Percentiles rank a stretch among this genome's conserved stretches.
These are phyloP conservation scores for Harmothoe impar DNA, from an alignment of 2,888 invertebrate species.

Conservation along the genomic window DNA sequence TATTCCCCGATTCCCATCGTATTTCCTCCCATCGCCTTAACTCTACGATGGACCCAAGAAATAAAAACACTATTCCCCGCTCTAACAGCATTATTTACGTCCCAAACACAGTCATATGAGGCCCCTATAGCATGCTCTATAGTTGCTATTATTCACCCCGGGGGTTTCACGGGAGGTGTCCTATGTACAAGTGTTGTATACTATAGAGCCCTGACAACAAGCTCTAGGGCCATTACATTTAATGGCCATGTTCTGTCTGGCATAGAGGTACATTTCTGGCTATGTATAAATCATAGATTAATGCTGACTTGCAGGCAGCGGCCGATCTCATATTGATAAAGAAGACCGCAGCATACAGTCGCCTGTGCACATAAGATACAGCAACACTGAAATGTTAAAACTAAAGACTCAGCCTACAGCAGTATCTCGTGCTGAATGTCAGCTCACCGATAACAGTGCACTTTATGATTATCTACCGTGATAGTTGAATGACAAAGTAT, in stretches of 20 bases:
- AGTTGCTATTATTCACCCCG: too few relatives aligned
- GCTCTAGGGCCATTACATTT: too few relatives aligned
- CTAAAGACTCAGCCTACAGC: background rate
- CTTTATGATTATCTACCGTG: background rate
- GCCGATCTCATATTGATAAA: slow-evolving; percentile 4
- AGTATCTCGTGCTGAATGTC: background rate
- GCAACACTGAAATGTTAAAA: background rate
- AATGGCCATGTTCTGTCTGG: too few relatives aligned
- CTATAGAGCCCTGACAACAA: too few relatives aligned
- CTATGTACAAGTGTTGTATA: too few relatives aligned
- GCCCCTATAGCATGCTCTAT: too few relatives aligned
- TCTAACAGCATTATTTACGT: background rate
- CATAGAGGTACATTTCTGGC: too few relatives aligned
- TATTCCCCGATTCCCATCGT: background rate
- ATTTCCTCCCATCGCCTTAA: background rate
- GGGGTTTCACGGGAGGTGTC: too few relatives aligned
- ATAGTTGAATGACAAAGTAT: too few relatives aligned
- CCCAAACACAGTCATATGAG: background rate
- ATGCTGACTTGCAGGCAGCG: background rate
- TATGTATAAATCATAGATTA: background rate
- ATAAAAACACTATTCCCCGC: too few relatives aligned
- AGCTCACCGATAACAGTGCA: background rate
- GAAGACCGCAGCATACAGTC: background rate
- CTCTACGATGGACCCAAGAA: background rate
- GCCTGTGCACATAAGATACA: background rate